phyloP scores from a whole-genome alignment of 23 tunicate genomes.

The Diplosoma virens region DNA sequence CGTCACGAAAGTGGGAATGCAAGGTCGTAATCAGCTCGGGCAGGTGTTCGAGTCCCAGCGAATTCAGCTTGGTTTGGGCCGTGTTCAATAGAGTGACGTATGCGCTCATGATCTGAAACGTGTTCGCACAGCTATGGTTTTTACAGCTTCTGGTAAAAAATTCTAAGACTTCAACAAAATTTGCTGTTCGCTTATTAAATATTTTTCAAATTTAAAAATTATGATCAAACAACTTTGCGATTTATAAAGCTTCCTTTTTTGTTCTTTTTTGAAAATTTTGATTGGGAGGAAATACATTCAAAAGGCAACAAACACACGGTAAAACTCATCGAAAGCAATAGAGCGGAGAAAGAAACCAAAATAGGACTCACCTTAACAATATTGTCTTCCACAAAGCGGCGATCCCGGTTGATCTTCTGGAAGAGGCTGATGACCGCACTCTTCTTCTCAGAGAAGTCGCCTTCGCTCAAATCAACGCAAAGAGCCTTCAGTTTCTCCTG shows the following conservation, averaged over 20 bases:
- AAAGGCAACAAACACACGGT: too few relatives aligned
- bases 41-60: constrained; percentile 29
- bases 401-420: constrained; percentile 27
- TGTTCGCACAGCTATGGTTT: too few relatives aligned
- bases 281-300: too few relatives aligned
- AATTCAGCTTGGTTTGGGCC: constrained; percentile 69
- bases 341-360: neutral
- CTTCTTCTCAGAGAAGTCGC: constrained; percentile 26
- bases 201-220: too few relatives aligned
- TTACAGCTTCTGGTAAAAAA: too few relatives aligned
- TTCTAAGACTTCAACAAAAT: too few relatives aligned
- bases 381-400: constrained; percentile 59
- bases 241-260: too few relatives aligned
- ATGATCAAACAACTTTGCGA: too few relatives aligned
- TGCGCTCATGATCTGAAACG: constrained; percentile 81
- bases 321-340: too few relatives aligned
- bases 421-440: constrained; percentile 21
- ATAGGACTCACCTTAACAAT: constrained; percentile 49
- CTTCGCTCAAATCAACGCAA: constrained; percentile 43
- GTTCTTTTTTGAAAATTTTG: too few relatives aligned
- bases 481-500: constrained; percentile 56
- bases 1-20: constrained; percentile 34
- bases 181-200: too few relatives aligned
- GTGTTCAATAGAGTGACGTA: constrained; percentile 61
- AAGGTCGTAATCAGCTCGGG: constrained; percentile 37